Conservation (phyloP, 1,140 invertebrate genomes). For the Drosophila mauritiana region DNA sequence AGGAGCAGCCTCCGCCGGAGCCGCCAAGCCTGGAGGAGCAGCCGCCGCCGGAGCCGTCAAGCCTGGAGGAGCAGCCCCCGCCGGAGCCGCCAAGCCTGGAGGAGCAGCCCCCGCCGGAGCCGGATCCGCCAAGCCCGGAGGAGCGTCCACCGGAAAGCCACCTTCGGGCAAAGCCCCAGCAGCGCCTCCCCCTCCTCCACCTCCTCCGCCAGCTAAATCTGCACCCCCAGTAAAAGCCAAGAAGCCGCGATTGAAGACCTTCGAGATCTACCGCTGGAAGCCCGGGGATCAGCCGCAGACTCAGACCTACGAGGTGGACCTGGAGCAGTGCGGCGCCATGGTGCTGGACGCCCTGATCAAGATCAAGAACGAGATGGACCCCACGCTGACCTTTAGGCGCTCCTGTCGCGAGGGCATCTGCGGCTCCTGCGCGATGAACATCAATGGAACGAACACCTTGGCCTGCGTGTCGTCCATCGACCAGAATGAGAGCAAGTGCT, state of each 20-base stretch:
- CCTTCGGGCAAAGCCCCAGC: neutral
- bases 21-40: too few relatives aligned
- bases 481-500: slow-evolving; percentile 49
- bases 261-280: slow-evolving; percentile 95
- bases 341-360: slow-evolving; percentile 98
- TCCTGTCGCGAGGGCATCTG: slow-evolving; percentile 99
- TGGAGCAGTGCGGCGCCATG: slow-evolving; percentile 98
- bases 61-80: slow-evolving; percentile 3
- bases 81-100: slow-evolving; percentile 3
- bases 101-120: neutral
- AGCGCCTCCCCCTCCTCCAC: neutral
- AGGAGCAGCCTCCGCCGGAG: neutral
- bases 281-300: slow-evolving; percentile 94
- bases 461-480: slow-evolving; percentile 88
- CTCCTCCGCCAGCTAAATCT: neutral
- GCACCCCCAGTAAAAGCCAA: neutral
- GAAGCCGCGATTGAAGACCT: slow-evolving; percentile 88
- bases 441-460: slow-evolving; percentile 96
- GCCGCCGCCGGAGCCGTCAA: neutral
- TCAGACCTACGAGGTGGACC: slow-evolving; percentile 95
- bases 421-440: slow-evolving; percentile 99
- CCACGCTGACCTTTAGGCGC: slow-evolving; percentile 96
- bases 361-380: slow-evolving; percentile 98
- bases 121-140: slow-evolving; percentile 7
- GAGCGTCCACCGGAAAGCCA: slow-evolving; percentile 5